Evolutionary conservation across 2,888 invertebrate genomes (phyloP).

Genomic region (Eupithecia dodoneata): DNA sequence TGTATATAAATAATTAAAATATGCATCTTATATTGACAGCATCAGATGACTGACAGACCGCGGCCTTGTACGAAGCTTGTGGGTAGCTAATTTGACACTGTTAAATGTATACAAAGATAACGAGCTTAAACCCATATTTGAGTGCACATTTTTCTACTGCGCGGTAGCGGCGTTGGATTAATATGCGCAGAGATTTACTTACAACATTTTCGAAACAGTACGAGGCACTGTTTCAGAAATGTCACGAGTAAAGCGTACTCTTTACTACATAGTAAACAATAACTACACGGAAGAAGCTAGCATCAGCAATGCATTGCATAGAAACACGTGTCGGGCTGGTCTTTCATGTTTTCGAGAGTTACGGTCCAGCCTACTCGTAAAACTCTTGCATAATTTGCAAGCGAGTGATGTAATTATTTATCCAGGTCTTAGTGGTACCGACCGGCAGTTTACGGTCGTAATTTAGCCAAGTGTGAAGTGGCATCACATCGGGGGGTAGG

Average conservation of each 20-base stretch:
- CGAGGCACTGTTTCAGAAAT: not conserved
- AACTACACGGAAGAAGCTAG: not conserved
- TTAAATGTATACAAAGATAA: too few species aligned
- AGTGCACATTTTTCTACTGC: too few species aligned
- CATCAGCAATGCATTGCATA: not conserved
- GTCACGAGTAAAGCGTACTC: not conserved
- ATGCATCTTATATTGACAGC: too few species aligned
- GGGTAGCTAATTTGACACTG: too few species aligned
- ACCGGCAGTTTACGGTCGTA: conserved; percentile 66
- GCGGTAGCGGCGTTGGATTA: too few species aligned
- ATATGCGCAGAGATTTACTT: too few species aligned
- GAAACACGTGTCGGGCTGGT: conserved; percentile 5
- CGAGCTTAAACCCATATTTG: too few species aligned
- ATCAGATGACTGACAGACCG: too few species aligned
- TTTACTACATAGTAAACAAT: not conserved
- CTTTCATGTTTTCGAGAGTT: conserved; percentile 11
- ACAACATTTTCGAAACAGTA: not conserved
- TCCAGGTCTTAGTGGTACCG: conserved; percentile 56
- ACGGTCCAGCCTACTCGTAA: conserved; percentile 26
- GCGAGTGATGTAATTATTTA: conserved; percentile 46
- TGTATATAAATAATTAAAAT: too few species aligned
- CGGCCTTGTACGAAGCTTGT: too few species aligned
- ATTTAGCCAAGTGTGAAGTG: conserved; percentile 82
- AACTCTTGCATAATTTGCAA: conserved; percentile 36
- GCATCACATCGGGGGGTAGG: conserved; percentile 81